These are phyloP conservation scores for Mantis religiosa DNA, from an alignment of 2,888 invertebrate genomes.

Conservation along the genomic window DNA sequence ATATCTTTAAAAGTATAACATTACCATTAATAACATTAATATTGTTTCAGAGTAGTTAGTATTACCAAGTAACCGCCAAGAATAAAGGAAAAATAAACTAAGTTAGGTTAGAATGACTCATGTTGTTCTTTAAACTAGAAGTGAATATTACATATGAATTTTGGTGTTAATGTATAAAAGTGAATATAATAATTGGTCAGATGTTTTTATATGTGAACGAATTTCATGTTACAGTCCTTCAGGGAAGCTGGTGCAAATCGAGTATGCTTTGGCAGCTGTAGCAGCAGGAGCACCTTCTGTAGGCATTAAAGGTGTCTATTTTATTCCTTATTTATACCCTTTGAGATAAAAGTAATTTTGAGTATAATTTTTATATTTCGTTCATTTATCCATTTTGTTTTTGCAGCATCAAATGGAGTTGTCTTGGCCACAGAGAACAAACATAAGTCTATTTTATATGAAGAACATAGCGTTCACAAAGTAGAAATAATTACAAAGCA, in stretches of 20 bases:
- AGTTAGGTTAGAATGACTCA: neutral
- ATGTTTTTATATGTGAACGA: neutral
- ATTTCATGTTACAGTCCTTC: constrained; percentile 74
- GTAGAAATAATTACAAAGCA: constrained; percentile 94
- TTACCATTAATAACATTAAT: neutral
- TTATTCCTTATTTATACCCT: neutral
- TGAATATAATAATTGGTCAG: neutral
- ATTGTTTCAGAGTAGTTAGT: neutral
- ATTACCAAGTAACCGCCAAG: neutral
- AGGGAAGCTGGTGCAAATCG: constrained; percentile 98
- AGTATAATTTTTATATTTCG: constrained; percentile 5
- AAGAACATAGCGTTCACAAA: constrained; percentile 95
- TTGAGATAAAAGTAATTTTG: neutral
- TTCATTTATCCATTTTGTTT: neutral
- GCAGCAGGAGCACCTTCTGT: constrained; percentile 98
- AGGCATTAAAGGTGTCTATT: constrained; percentile 84
- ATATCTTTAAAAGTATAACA: neutral
- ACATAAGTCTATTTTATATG: constrained; percentile 92
- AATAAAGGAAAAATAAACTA: neutral
- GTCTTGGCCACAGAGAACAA: constrained; percentile 99
- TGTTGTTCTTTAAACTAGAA: neutral
- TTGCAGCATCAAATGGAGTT: constrained; percentile 89
- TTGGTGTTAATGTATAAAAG: neutral
- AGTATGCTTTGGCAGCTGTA: constrained; percentile 98
- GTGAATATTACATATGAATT: neutral